Evolutionary conservation across 1,140 invertebrate species (phyloP).

Genomic region (Heliconius congener): DNA sequence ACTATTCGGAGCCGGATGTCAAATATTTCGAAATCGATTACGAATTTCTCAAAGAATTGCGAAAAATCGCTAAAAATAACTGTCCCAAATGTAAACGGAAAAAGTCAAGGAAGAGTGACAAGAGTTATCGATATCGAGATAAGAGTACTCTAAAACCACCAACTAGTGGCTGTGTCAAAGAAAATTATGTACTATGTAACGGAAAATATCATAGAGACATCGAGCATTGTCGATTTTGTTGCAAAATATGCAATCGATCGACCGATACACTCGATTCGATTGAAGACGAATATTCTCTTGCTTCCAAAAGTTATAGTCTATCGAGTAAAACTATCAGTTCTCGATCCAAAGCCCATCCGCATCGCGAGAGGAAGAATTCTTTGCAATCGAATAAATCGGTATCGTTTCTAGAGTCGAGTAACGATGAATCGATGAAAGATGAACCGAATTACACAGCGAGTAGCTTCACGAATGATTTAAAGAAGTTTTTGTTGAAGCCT

Average conservation of each 20-base stretch:
- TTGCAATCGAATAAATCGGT: constrained; percentile 77
- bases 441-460: constrained; percentile 77
- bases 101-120: constrained; percentile 44
- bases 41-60: constrained; percentile 74
- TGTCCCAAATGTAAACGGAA: constrained; percentile 66
- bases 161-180: constrained; percentile 31
- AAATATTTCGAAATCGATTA: constrained; percentile 81
- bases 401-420: constrained; percentile 74
- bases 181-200: constrained; percentile 64
- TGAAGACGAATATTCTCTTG: constrained; percentile 68
- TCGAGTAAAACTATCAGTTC: constrained; percentile 46
- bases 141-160: constrained; percentile 35
- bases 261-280: constrained; percentile 67
- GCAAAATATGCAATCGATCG: constrained; percentile 64
- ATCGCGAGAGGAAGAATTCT: constrained; percentile 68
- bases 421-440: constrained; percentile 65
- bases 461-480: constrained; percentile 79
- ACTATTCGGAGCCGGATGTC: constrained; percentile 79
- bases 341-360: constrained; percentile 46
- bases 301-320: constrained; percentile 63
- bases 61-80: constrained; percentile 67
- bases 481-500: constrained; percentile 76
- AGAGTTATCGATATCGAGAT: constrained; percentile 38
- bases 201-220: constrained; percentile 64
- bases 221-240: constrained; percentile 71